Percentiles rank a stretch among this genome's conserved stretches.
phyloP scores from a whole-genome alignment of 2,797 vertebrate species.

The Knipowitschia caucasica region DNA sequence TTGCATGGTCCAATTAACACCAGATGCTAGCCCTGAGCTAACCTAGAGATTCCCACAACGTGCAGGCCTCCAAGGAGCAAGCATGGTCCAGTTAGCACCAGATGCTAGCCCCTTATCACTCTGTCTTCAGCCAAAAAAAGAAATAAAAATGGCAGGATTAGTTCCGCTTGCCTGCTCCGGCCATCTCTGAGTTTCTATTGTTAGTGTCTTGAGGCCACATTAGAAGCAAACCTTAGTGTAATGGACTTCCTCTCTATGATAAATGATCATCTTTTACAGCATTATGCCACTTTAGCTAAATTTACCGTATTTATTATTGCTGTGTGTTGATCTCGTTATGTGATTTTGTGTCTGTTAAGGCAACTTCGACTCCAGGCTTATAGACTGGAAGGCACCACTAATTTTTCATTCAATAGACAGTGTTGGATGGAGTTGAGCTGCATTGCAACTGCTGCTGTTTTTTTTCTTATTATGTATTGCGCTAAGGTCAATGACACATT shows the following conservation, averaged over 20 bases:
- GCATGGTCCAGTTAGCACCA: slow-evolving; percentile 81
- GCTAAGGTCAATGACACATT: too few relatives aligned
- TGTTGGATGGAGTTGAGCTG: slow-evolving; percentile 11
- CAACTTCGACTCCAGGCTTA: slow-evolving; percentile 24
- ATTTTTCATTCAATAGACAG: slow-evolving; percentile 25
- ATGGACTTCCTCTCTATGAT: slow-evolving; percentile 1
- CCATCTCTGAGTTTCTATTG: slow-evolving; percentile 38
- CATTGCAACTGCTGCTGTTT: slow-evolving; percentile 34
- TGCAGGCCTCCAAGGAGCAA: slow-evolving; percentile 71
- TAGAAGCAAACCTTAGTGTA: slow-evolving; percentile 9
- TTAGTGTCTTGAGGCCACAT: slow-evolving; percentile 6
- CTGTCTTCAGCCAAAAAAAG: slow-evolving; percentile 64
- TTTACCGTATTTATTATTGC: not conserved
- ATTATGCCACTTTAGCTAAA: slow-evolving; percentile 3
- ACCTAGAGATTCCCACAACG: slow-evolving; percentile 58
- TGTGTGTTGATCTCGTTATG: not conserved
- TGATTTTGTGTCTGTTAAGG: slow-evolving; percentile 1
- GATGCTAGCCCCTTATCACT: slow-evolving; percentile 71
- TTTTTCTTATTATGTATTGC: too few relatives aligned
- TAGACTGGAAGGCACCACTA: slow-evolving; percentile 22
- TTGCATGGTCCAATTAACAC: slow-evolving; percentile 76
- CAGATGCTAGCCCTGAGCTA: slow-evolving; percentile 76
- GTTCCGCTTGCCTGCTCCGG: slow-evolving; percentile 53
- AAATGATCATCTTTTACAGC: not conserved
- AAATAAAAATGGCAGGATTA: slow-evolving; percentile 59